These are phyloP conservation scores for Teleiodes luculella DNA, from an alignment of 2,888 invertebrate species.

Conservation along the genomic window DNA sequence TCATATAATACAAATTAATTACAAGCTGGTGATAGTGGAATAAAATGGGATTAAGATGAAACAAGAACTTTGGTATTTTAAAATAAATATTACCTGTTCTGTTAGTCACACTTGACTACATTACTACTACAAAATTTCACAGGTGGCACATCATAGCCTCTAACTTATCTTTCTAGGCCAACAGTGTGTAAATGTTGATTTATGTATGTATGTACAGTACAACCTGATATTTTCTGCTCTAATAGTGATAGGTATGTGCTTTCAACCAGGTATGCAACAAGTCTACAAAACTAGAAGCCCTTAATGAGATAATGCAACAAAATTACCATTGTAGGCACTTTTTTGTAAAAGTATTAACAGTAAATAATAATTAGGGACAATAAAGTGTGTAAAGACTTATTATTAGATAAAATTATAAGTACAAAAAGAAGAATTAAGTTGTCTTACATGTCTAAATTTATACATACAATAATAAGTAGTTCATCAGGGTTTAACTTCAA, in stretches of 20 bases:
- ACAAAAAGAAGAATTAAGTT: slow-evolving; percentile 69
- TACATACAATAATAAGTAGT: slow-evolving; percentile 34
- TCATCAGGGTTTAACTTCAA: slow-evolving; percentile 62
- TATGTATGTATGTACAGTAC: not conserved
- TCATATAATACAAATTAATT: not conserved
- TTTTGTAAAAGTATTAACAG: slow-evolving; percentile 58
- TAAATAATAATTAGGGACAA: slow-evolving; percentile 43
- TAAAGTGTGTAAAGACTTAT: no score
- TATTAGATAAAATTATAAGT: slow-evolving; percentile 59
- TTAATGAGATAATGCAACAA: slow-evolving; percentile 7
- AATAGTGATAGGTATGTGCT: slow-evolving; percentile 9
- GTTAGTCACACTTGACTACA: not conserved
- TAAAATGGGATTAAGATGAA: not conserved
- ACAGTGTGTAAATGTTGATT: not conserved
- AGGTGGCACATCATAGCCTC: slow-evolving; percentile 3
- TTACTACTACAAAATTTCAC: not conserved
- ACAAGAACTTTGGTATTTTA: not conserved
- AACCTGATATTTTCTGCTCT: slow-evolving; percentile 11
- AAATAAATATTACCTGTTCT: no score
- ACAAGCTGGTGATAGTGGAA: not conserved
- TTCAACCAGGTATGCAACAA: slow-evolving; percentile 5
- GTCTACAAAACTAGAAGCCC: not conserved
- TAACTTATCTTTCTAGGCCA: slow-evolving; percentile 3
- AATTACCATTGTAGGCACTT: slow-evolving; percentile 59
- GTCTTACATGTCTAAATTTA: slow-evolving; percentile 49